phyloP scores from a whole-genome alignment of 2,113 vertebrate species.

The Macrotis lagotis region DNA sequence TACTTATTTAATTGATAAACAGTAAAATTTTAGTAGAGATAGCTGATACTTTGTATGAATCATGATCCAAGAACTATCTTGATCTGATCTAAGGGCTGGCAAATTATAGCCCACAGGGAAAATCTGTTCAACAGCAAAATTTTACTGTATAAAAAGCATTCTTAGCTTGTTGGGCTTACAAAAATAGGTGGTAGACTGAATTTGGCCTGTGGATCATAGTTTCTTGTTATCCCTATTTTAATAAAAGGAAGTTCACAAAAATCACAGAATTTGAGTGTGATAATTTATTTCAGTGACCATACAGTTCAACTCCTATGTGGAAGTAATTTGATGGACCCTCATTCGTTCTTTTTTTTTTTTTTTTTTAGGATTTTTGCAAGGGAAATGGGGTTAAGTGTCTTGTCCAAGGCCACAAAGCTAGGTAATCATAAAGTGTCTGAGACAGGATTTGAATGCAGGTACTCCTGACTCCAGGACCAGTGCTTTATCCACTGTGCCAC shows the following conservation, averaged over 20 bases:
- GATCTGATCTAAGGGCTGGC: background rate
- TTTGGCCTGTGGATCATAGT: background rate
- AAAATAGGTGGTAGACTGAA: background rate
- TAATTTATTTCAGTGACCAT: background rate
- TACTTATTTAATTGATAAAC: background rate
- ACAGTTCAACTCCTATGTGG: background rate
- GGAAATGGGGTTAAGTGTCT: too few species aligned
- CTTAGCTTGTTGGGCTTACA: background rate
- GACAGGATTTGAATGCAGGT: too few species aligned
- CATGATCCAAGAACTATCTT: background rate
- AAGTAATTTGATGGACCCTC: background rate
- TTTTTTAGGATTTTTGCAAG: too few species aligned
- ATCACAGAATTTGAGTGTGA: background rate
- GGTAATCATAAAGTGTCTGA: too few species aligned
- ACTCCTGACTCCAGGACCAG: too few species aligned
- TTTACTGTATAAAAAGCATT: background rate
- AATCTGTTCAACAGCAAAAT: background rate
- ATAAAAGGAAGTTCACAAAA: background rate
- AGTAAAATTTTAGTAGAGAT: background rate
- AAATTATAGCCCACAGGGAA: background rate
- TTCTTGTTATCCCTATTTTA: background rate
- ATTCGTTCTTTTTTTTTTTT: too few species aligned
- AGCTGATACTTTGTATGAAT: background rate
- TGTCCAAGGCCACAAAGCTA: too few species aligned
- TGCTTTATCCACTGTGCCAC: too few species aligned